Base-by-base conservation (phyloP, 2,888 invertebrate genomes). In the Chromoteleia sp. region DNA sequence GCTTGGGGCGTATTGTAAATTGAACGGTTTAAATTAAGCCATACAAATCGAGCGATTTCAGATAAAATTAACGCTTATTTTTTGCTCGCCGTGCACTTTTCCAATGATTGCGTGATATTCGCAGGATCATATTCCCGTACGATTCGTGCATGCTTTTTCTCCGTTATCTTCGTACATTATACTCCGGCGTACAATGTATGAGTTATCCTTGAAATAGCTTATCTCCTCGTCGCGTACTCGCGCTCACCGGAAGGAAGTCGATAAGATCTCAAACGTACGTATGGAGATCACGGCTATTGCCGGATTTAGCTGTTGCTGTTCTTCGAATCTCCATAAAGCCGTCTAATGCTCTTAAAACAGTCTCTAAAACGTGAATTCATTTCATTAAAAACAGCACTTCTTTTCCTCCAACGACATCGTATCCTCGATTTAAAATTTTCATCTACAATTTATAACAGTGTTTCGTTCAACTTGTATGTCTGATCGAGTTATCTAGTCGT, bases 191-290 rank as follows among this genome's bases (percentile, higher is more conserved):
- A 50, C 63, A 71, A 67, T 74, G 58, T 63, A 68, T 56, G 54
- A 75, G 63, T 67, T 82, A 78, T 82, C 82, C 82, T 82, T 82
- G 78, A 82, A 82, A 68, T 39, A 67, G 71, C 79, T 79, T 82
- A 82, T 82, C 78, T 79, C 15, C 36, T 75, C 61, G 82, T 78
- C 75, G 78, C 65, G 65, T 77, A 77, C 58, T 45, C 74, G 81
- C 77, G 77, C 68, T 76, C 77, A 67, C 82, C 76, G 83, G 82
- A 83, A 83, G 83, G 83, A 83, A 83, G 83, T 82, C 15, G 83
- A 83, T 83, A 83, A 83, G 68, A 83, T 82, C 83, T 77, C 61
- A 52, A 50, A 73, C 41, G 59, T 63, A 67, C 63, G 75, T 75
- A 82, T 71, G 82, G 79, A 79, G 71, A 79, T 79, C 82, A 73